Evolutionary conservation across 2,888 invertebrate species (phyloP).

Genomic region (Mesoligia furuncula): DNA sequence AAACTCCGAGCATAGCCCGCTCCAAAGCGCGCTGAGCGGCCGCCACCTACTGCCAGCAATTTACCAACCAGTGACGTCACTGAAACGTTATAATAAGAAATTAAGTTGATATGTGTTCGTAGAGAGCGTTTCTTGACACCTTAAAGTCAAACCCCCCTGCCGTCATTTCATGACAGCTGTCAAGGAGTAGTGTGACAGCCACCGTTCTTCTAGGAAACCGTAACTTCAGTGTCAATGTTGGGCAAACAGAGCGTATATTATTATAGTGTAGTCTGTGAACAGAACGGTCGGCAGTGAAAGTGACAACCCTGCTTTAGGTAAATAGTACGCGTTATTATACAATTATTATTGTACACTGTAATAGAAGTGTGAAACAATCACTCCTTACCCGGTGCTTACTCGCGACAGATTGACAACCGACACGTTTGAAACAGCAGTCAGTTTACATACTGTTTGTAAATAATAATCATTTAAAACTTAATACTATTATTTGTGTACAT

Average conservation of each 20-base stretch:
- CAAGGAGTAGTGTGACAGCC: background rate
- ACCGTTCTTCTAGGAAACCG: background rate
- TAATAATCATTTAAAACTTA: background rate
- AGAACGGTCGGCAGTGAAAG: background rate
- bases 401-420: slow-evolving; percentile 13
- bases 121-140: too few species aligned
- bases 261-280: too few species aligned
- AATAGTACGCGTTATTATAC: slow-evolving; percentile 12
- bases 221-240: background rate
- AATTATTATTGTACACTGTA: slow-evolving; percentile 23
- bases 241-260: too few species aligned
- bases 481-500: slow-evolving; percentile 12
- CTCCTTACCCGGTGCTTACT: background rate
- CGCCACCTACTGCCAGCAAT: background rate
- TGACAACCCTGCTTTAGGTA: slow-evolving; percentile 17
- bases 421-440: background rate
- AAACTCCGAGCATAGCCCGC: too few species aligned
- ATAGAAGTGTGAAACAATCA: slow-evolving; percentile 13
- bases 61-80: background rate
- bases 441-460: slow-evolving; percentile 17
- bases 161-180: background rate
- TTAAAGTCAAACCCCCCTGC: background rate
- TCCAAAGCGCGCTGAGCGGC: too few species aligned
- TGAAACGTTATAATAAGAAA: background rate
- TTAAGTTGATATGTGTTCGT: too few species aligned